Evolutionary conservation across 2,797 vertebrate genomes (phyloP).

Genomic region (Gymnothorax javanicus): DNA sequence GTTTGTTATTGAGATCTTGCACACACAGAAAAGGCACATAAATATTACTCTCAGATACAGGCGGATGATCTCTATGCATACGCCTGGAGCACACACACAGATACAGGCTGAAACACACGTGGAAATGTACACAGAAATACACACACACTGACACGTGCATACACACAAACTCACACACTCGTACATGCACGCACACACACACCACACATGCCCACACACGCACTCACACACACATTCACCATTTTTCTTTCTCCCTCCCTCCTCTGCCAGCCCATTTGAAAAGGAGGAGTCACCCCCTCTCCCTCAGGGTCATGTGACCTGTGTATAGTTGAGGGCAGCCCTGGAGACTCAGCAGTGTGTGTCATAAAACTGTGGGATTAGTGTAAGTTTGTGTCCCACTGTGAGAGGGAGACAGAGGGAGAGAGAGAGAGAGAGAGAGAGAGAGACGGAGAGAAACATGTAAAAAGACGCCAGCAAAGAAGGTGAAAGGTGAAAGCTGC

Average conservation of each 20-base stretch:
- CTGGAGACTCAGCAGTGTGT: neutral
- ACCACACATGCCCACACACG: neutral
- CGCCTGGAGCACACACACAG: neutral
- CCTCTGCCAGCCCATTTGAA: neutral
- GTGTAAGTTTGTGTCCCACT: conserved; percentile 7
- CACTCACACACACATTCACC: too few species aligned
- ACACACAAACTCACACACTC: neutral
- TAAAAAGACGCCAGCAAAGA: too few species aligned
- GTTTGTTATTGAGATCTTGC: neutral
- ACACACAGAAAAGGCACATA: neutral
- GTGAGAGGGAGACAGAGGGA: neutral
- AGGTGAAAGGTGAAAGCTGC: neutral
- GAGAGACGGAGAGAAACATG: neutral
- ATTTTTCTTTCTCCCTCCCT: neutral
- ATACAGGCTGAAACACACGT: neutral
- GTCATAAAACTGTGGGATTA: conserved; percentile 20
- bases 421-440: neutral
- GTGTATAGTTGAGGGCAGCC: conserved; percentile 7
- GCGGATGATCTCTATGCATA: too few species aligned
- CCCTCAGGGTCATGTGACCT: conserved; percentile 18
- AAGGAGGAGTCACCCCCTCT: neutral
- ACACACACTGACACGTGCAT: neutral
- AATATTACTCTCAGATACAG: neutral
- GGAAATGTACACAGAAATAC: neutral
- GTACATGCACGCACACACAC: neutral